Evolutionary conservation across 2,113 vertebrate species (phyloP), one percentile per base, ranked within the genome.

Genomic region (Leptobrachium leishanense): DNA sequence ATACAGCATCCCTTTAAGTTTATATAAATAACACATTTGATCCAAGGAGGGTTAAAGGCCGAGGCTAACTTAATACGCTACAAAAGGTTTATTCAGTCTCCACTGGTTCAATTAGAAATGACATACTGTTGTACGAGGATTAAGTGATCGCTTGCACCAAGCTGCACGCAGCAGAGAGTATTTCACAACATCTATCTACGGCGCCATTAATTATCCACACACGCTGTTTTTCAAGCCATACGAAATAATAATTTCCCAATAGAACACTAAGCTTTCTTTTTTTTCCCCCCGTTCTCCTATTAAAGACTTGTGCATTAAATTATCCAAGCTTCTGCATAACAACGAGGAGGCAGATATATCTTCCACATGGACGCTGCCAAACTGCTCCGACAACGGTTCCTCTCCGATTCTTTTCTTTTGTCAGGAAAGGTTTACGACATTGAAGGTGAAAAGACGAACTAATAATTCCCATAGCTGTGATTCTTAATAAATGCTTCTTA

Each of bases 231-330:
- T 69, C 75, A 69, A 69, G 66, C 75, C 68, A 77, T 43, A 5
- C 69, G 66, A 77, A 69, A 70, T 77, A 76, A 76, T 76, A 77
- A 77, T 77, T 77, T 77, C 75, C 75, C 75, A 70, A 70, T 62
- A 77, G 75, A 77, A 77, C 75, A 62, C 75, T 77, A 69, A 77
- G 75, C 66, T 69, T 77, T 76, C 55, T 75, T 62, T 31, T 31
- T 31, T 31, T 31, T 31, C 20, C 20, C 20, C 20, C 68, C 53
- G 9, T 12, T 59, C 50, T 69, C 54, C 59, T 77, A 77, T 77
- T 77, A 77, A 77, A 77, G 75, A 62, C 67, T 69, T 31, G 53
- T 42, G 42, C 66, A 77, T 77, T 77, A 77, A 69, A 69, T 77
- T 77, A 77, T 70, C 54, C 67, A 40, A 77, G 75, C 53, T 10